These are phyloP conservation scores for Ectropis grisescens DNA, from an alignment of 1,140 invertebrate genomes.

Conservation along the genomic window DNA sequence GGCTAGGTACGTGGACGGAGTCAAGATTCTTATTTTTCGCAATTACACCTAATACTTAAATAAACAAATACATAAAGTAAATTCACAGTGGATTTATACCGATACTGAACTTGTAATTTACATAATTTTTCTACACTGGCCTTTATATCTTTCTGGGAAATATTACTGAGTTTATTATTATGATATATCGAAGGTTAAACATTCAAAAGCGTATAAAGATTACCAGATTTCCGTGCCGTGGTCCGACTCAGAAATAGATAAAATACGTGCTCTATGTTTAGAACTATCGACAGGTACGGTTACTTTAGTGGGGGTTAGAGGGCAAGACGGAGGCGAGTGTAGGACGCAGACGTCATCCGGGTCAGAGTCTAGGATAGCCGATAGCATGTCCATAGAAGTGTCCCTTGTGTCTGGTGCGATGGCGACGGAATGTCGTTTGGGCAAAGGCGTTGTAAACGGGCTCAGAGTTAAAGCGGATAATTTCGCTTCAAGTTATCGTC, in stretches of 20 bases:
- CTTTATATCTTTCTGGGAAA: too few relatives aligned
- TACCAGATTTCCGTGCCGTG: conserved; percentile 85
- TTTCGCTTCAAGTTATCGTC: conserved; percentile 57
- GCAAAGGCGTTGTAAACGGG: conserved; percentile 53
- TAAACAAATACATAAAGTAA: too few relatives aligned
- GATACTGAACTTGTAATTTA: too few relatives aligned
- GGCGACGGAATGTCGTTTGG: conserved; percentile 45
- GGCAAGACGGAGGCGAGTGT: conserved; percentile 41
- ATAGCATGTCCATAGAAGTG: conserved; percentile 47
- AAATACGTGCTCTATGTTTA: conserved; percentile 68
- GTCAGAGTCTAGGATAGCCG: conserved; percentile 63
- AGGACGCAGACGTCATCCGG: conserved; percentile 49
- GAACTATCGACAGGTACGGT: conserved; percentile 68
- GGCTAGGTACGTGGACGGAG: conserved; percentile 38
- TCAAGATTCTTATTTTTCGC: too few relatives aligned
- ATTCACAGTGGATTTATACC: too few relatives aligned
- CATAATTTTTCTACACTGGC: too few relatives aligned
- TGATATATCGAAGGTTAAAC: too few relatives aligned
- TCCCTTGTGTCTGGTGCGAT: conserved; percentile 43
- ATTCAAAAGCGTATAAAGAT: too few relatives aligned
- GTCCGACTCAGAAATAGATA: conserved; percentile 71
- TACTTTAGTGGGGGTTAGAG: conserved; percentile 67
- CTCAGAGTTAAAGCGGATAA: conserved; percentile 54
- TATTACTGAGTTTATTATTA: too few relatives aligned
- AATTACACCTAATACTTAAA: too few relatives aligned